phyloP scores from a whole-genome alignment of 2,797 vertebrate species.

The Tenualosa thibaudeaui region DNA sequence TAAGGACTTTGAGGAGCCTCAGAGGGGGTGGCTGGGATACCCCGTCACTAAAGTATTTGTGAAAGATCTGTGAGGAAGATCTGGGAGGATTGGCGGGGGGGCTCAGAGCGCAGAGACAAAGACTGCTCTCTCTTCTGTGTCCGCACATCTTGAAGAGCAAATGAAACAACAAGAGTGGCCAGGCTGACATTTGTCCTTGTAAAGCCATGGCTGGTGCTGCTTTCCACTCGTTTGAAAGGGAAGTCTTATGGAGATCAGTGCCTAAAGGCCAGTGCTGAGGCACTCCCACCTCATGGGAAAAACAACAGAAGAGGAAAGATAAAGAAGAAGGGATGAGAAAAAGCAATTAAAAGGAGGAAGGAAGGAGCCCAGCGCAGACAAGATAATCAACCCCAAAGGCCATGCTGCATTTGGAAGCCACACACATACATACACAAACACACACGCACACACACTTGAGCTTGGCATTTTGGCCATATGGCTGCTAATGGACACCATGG shows the following conservation, averaged over 20 bases:
- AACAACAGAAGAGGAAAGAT: conserved; percentile 10
- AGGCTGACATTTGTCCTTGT: background rate
- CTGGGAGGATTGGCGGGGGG: background rate
- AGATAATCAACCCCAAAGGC: conserved; percentile 21
- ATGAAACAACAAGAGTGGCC: background rate
- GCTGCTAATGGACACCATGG: background rate
- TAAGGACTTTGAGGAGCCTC: conserved; percentile 61
- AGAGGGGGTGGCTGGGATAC: conserved; percentile 80
- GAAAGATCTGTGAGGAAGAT: conserved; percentile 77
- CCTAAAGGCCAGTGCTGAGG: background rate
- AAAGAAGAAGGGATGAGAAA: conserved; percentile 26
- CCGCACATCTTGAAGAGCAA: conserved; percentile 1
- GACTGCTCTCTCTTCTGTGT: background rate
- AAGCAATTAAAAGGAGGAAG: background rate
- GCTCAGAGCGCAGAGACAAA: background rate
- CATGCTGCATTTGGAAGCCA: background rate
- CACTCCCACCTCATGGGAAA: background rate
- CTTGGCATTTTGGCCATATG: background rate
- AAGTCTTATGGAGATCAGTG: conserved; percentile 8
- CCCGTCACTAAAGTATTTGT: conserved; percentile 82
- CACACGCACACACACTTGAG: background rate
- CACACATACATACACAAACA: background rate
- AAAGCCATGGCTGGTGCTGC: background rate
- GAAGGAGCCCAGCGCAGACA: background rate
- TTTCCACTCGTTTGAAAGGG: background rate